Evolutionary conservation across 2,113 vertebrate genomes (phyloP).

Genomic region (Triplophysa dalaica): DNA sequence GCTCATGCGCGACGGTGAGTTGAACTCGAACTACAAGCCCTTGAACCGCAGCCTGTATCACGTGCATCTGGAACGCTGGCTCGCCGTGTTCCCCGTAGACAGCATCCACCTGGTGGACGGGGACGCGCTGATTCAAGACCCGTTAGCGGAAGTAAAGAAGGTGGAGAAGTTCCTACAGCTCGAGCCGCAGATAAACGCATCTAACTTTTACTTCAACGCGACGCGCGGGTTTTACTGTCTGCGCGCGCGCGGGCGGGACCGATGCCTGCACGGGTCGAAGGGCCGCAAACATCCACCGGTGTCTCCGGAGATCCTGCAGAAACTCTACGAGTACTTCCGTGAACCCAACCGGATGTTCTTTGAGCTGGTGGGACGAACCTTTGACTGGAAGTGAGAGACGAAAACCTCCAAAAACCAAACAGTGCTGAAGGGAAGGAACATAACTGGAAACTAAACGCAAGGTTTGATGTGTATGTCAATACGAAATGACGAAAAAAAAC

Average conservation of each 20-base stretch:
- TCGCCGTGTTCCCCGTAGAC: constrained; percentile 83
- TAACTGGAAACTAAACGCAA: too few relatives aligned
- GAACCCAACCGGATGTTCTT: constrained; percentile 95
- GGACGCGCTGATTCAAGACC: constrained; percentile 88
- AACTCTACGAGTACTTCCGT: constrained; percentile 87
- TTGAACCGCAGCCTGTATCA: constrained; percentile 94
- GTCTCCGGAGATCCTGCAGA: constrained; percentile 79
- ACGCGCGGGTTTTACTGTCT: constrained; percentile 98
- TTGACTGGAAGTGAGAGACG: constrained; percentile 85
- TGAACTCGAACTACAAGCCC: constrained; percentile 94
- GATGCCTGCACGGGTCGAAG: constrained; percentile 94
- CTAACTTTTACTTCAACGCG: constrained; percentile 97
- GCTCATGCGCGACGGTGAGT: constrained; percentile 81
- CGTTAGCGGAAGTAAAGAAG: constrained; percentile 89
- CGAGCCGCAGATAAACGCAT: constrained; percentile 86
- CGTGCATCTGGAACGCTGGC: constrained; percentile 90
- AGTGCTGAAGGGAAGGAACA: neutral
- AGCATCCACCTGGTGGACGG: constrained; percentile 92
- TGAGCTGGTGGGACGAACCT: constrained; percentile 88
- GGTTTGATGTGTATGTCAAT: too few relatives aligned
- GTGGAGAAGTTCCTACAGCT: constrained; percentile 89
- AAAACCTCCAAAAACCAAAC: neutral
- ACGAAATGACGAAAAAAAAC: too few relatives aligned
- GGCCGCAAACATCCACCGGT: constrained; percentile 89
- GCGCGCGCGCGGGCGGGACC: constrained; percentile 83